A percentile compares a stretch with the other conserved stretches of the same genome.
Evolutionary conservation across 2,888 invertebrate genomes (phyloP).

Genomic region (Yponomeuta malinellus): DNA sequence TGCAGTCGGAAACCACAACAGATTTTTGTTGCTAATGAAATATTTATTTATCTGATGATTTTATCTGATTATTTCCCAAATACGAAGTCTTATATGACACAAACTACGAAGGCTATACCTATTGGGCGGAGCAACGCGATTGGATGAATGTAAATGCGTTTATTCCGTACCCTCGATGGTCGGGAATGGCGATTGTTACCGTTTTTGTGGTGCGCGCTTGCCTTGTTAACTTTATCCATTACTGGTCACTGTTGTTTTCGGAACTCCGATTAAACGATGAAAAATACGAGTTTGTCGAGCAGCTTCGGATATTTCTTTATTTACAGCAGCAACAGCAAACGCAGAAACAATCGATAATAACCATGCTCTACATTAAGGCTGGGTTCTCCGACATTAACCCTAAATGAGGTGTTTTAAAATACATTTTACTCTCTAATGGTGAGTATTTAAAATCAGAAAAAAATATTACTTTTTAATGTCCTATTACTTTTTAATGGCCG

Average conservation of each 20-base stretch:
- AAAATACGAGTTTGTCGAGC: not conserved
- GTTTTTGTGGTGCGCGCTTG: not conserved
- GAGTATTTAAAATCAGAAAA: no score
- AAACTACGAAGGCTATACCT: no score
- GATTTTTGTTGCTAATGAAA: no score
- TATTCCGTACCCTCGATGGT: not conserved
- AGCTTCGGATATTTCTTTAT: not conserved
- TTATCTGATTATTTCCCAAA: no score
- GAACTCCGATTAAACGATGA: not conserved
- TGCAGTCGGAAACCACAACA: no score
- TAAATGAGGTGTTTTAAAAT: no score
- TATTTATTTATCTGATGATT: no score
- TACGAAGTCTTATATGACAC: no score
- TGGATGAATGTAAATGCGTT: not conserved
- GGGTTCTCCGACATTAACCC: no score
- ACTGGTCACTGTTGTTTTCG: not conserved
- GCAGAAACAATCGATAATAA: not conserved
- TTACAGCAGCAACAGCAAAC: not conserved
- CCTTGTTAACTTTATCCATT: conserved; percentile 1
- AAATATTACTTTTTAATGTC: no score
- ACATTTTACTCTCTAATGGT: no score
- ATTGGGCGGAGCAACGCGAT: not conserved
- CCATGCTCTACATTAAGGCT: not conserved
- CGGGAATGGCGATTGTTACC: not conserved
- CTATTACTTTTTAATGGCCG: no score